Conservation (phyloP, 2,113 vertebrate genomes). For the Tyto alba region DNA sequence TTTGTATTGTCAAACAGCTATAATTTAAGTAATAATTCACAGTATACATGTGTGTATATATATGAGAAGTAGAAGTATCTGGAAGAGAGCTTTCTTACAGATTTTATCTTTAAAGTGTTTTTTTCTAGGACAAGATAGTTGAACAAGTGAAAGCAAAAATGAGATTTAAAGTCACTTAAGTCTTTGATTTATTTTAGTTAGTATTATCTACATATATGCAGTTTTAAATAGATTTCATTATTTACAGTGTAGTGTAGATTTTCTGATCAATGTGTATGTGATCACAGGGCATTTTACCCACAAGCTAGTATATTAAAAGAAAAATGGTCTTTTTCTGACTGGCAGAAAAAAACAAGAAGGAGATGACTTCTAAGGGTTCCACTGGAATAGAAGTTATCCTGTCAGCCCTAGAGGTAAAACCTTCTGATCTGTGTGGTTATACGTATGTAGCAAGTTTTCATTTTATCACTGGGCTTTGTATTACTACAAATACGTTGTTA, state of each 20-base stretch:
- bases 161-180: neutral
- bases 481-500: neutral
- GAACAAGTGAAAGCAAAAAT: neutral
- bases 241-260: neutral
- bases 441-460: neutral
- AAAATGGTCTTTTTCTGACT: conserved; percentile 20
- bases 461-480: neutral
- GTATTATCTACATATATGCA: neutral
- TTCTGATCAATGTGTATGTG: neutral
- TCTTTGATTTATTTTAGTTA: neutral
- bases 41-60: neutral
- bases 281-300: accelerated
- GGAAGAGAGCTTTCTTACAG: neutral
- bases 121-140: neutral
- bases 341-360: conserved; percentile 94
- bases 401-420: conserved; percentile 86
- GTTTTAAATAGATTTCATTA: neutral
- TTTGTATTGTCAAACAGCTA: neutral
- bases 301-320: neutral
- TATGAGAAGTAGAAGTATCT: neutral
- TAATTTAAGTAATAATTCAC: neutral
- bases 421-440: neutral
- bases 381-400: conserved; percentile 91
- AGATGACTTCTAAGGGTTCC: conserved; percentile 93
- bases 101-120: no score